Conservation (phyloP, 2,113 vertebrate genomes). For the Tauraco erythrolophus region DNA sequence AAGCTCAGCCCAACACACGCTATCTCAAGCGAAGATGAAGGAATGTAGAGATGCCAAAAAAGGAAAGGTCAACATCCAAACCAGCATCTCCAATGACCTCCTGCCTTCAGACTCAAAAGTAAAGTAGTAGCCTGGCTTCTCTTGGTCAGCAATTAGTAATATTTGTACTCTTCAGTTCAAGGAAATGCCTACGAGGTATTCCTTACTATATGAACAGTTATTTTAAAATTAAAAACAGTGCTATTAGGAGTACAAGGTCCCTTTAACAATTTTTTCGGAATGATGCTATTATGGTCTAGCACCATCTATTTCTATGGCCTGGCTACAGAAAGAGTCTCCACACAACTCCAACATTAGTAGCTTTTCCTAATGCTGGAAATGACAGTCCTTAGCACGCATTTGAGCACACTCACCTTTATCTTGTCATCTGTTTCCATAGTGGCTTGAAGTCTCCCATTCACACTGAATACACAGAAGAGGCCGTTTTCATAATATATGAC, state of each 20-base stretch:
- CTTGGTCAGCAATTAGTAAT: background rate
- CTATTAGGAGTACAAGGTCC: background rate
- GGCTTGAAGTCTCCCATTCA: conserved; percentile 93
- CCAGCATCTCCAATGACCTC: background rate
- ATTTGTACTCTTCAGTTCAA: background rate
- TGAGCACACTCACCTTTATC: conserved; percentile 82
- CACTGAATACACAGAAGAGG: conserved; percentile 91
- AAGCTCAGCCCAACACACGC: background rate
- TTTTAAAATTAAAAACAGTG: background rate
- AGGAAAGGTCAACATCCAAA: background rate
- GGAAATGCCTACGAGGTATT: background rate
- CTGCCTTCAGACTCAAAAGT: background rate
- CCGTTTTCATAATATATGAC: conserved; percentile 94
- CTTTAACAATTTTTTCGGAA: background rate
- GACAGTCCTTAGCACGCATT: background rate
- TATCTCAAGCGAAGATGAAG: background rate
- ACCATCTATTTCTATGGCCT: background rate
- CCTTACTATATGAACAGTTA: background rate
- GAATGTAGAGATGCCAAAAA: background rate
- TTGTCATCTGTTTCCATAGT: conserved; percentile 89
- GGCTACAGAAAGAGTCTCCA: background rate
- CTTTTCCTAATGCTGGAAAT: background rate
- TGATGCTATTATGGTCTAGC: background rate
- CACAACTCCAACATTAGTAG: background rate
- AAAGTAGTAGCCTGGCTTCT: background rate